phyloP scores from a whole-genome alignment of 1,140 invertebrate genomes.

The Bombus impatiens region DNA sequence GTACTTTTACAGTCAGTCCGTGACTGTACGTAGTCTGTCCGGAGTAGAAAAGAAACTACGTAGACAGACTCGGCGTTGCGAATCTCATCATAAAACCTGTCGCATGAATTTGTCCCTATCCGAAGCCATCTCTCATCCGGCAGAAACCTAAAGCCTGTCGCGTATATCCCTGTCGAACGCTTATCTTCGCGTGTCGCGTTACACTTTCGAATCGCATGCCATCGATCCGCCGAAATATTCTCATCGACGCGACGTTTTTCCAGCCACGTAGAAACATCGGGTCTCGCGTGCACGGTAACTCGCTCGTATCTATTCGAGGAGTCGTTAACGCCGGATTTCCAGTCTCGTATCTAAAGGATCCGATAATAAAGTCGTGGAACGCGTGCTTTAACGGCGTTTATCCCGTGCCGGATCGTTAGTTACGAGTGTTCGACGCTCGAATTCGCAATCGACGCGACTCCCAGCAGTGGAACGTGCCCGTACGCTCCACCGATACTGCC shows the following conservation, averaged over 20 bases:
- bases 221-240: conserved; percentile 7
- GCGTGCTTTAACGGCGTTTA: conserved; percentile 40
- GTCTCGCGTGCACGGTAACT: not conserved
- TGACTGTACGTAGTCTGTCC: not conserved
- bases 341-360: conserved; percentile 28
- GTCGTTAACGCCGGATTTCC: conserved; percentile 39
- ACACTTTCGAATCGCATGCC: not conserved
- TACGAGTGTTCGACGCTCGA: conserved; percentile 34
- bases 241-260: too few species aligned
- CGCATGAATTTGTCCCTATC: not conserved
- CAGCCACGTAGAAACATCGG: not conserved
- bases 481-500: not conserved
- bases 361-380: conserved; percentile 50
- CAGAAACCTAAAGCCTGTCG: not conserved
- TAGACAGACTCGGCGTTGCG: not conserved
- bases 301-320: conserved; percentile 11
- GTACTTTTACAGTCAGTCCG: too few species aligned
- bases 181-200: not conserved
- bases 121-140: not conserved
- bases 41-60: not conserved
- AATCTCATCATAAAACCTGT: not conserved
- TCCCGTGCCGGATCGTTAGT: conserved; percentile 38
- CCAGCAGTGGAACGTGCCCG: not conserved
- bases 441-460: conserved; percentile 38
- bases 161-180: not conserved